Percentiles rank a stretch among this genome's conserved stretches.
phyloP scores from a whole-genome alignment of 2,113 vertebrate genomes.

The Scytalopus superciliaris region DNA sequence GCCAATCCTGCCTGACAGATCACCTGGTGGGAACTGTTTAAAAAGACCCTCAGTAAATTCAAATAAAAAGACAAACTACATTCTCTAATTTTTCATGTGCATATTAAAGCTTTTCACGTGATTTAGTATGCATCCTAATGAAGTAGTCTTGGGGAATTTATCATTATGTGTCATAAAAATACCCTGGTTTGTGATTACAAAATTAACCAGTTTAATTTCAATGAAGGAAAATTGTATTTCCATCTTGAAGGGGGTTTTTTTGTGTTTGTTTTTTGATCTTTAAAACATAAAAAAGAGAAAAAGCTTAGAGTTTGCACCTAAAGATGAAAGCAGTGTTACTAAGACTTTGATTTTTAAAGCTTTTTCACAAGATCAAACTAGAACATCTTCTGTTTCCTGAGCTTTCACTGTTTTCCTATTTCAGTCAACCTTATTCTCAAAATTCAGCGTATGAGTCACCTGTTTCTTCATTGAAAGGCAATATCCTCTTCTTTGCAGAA shows the following conservation, averaged over 20 bases:
- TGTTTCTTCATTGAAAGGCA: not conserved
- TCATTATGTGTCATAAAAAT: not conserved
- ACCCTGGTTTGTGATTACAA: not conserved
- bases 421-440: constrained; percentile 8
- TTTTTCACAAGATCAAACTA: not conserved
- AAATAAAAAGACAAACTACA: not conserved
- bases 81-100: not conserved
- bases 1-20: not conserved
- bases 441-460: constrained; percentile 12
- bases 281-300: not conserved
- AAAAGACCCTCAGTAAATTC: not conserved
- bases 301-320: not conserved
- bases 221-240: not conserved
- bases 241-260: not conserved
- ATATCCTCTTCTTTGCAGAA: not conserved
- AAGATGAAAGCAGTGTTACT: constrained; percentile 32
- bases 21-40: not conserved
- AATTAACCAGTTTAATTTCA: not conserved
- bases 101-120: not conserved
- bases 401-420: not conserved
- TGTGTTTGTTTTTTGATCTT: not conserved
- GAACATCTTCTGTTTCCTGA: not conserved
- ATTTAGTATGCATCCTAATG: not conserved
- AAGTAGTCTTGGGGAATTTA: not conserved
- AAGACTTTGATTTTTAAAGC: constrained; percentile 8